phyloP scores from a whole-genome alignment of 92 coral and sea anemone genomes.

The Diadumene lineata region DNA sequence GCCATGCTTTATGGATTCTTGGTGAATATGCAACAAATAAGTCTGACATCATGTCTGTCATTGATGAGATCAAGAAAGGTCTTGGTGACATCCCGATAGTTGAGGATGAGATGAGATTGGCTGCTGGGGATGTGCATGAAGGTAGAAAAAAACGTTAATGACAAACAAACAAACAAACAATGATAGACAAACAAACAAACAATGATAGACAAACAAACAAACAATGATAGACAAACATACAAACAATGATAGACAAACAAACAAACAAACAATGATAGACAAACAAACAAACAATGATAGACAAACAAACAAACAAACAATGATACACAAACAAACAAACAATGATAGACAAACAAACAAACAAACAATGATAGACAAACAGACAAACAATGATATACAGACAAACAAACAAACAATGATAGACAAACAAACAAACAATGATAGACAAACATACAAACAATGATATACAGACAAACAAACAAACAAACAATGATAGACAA shows the following conservation, averaged over 20 bases:
- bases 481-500: neutral
- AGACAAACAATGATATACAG: neutral
- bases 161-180: neutral
- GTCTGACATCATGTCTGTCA: slow-evolving; percentile 82
- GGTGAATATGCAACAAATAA: slow-evolving; percentile 93
- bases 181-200: neutral
- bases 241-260: neutral
- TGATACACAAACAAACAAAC: neutral
- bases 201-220: no score
- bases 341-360: neutral
- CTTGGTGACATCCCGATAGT: slow-evolving; percentile 96
- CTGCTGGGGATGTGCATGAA: slow-evolving; percentile 84
- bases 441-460: neutral
- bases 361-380: neutral
- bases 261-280: neutral
- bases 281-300: neutral
- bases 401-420: neutral
- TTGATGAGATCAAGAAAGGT: slow-evolving; percentile 89
- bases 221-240: neutral
- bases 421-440: neutral
- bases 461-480: neutral
- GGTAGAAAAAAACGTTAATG: slow-evolving; percentile 31
- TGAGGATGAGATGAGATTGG: slow-evolving; percentile 91
- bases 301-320: neutral
- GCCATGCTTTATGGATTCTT: slow-evolving; percentile 98